A percentile compares a stretch with the other conserved stretches of the same genome.
Evolutionary conservation across 2,113 vertebrate species (phyloP).

Genomic region (Heptranchias perlo): DNA sequence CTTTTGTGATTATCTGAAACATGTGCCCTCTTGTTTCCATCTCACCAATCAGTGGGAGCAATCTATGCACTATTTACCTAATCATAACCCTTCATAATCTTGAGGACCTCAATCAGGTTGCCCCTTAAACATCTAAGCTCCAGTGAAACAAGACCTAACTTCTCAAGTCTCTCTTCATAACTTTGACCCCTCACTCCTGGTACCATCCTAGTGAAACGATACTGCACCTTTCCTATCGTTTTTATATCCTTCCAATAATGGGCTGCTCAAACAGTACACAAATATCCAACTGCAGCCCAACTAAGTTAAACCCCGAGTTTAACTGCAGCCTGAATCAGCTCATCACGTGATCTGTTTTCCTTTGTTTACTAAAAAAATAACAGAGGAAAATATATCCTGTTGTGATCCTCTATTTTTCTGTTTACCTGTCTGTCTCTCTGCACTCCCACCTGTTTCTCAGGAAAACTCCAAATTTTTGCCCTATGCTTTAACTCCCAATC

Average conservation of each 20-base stretch:
- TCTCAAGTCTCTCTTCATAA: not conserved
- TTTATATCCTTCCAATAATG: not conserved
- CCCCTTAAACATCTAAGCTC: not conserved
- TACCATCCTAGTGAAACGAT: not conserved
- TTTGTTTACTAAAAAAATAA: not conserved
- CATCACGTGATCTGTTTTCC: not conserved
- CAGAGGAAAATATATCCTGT: not conserved
- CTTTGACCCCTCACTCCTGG: not conserved
- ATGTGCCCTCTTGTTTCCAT: too few relatives aligned
- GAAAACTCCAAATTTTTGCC: not conserved
- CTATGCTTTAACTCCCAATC: not conserved
- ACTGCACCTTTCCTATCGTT: not conserved
- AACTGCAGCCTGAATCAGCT: not conserved
- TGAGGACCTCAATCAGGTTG: not conserved
- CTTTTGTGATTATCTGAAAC: too few relatives aligned
- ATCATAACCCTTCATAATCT: not conserved
- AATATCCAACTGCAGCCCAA: not conserved
- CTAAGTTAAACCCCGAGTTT: not conserved
- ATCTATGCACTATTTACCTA: not conserved
- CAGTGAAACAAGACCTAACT: not conserved
- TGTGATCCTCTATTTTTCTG: not conserved
- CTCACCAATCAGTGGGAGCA: too few relatives aligned
- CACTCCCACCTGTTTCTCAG: not conserved
- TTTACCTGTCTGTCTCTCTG: not conserved
- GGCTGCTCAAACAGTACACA: not conserved